These are phyloP conservation scores for Leptarthrus brevirostris DNA, from an alignment of 2,888 invertebrate genomes.

Conservation along the genomic window DNA sequence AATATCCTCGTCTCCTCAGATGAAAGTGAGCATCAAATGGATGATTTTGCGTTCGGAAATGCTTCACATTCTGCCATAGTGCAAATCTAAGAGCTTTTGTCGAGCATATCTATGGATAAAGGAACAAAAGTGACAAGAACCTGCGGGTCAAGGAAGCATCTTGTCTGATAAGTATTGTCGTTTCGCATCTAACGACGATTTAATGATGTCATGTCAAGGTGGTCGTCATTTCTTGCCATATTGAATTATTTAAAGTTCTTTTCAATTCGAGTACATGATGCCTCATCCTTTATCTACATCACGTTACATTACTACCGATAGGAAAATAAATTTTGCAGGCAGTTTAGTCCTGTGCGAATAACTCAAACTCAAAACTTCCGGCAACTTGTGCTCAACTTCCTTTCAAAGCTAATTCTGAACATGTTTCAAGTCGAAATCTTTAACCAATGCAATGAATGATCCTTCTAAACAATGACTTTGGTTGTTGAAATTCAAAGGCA, in stretches of 20 bases:
- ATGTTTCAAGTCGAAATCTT: conserved; percentile 14
- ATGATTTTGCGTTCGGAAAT: conserved; percentile 15
- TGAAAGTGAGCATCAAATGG: conserved; percentile 33
- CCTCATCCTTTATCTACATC: too few relatives aligned
- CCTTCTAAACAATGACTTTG: not conserved
- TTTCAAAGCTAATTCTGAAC: not conserved
- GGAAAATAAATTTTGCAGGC: too few relatives aligned
- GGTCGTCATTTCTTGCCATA: too few relatives aligned
- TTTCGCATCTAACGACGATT: conserved; percentile 18
- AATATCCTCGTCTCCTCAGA: conserved; percentile 21
- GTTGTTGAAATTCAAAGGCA: conserved; percentile 29
- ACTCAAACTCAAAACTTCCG: not conserved
- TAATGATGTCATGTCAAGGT: conserved; percentile 4
- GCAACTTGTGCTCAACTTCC: not conserved
- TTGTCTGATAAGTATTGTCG: not conserved
- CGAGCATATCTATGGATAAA: not conserved
- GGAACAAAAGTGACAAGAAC: conserved; percentile 3
- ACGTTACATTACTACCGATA: too few relatives aligned
- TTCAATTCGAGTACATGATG: too few relatives aligned
- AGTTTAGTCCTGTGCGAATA: not conserved
- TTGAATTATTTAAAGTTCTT: too few relatives aligned
- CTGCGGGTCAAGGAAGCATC: conserved; percentile 19
- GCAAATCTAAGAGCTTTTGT: conserved; percentile 17
- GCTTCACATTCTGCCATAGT: not conserved
- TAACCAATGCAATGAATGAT: conserved; percentile 28